phyloP scores from a whole-genome alignment of 2,888 invertebrate species.

The Epinotia demarniana region DNA sequence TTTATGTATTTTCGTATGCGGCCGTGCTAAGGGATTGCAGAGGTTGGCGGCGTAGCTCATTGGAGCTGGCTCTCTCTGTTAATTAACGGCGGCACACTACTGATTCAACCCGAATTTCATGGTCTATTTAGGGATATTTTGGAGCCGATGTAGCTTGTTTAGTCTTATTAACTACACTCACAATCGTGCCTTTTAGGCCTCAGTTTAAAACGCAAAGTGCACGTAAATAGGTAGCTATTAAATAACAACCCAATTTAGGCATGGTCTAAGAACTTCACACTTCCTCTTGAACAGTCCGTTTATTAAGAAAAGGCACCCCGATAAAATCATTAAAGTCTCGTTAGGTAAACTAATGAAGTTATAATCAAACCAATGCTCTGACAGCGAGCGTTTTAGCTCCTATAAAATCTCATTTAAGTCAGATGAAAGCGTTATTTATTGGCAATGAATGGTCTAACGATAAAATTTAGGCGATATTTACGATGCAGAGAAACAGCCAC shows the following conservation, averaged over 20 bases:
- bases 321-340: conserved; percentile 42
- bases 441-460: conserved; percentile 29
- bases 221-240: background rate
- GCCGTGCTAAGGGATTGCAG: conserved; percentile 11
- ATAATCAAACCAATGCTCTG: conserved; percentile 53
- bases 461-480: conserved; percentile 36
- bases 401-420: conserved; percentile 50
- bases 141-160: conserved; percentile 17
- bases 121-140: conserved; percentile 32
- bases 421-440: conserved; percentile 53
- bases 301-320: conserved; percentile 24
- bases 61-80: conserved; percentile 25
- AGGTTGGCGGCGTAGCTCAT: conserved; percentile 22
- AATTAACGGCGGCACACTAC: conserved; percentile 32
- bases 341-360: conserved; percentile 50
- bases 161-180: conserved; percentile 14
- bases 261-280: background rate
- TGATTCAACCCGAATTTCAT: conserved; percentile 28
- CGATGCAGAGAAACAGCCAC: conserved; percentile 44
- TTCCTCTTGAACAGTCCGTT: conserved; percentile 19
- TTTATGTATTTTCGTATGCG: conserved; percentile 29
- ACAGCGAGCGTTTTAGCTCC: conserved; percentile 49
- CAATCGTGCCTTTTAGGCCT: background rate
- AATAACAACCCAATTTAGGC: background rate
- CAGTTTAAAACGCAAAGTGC: background rate